These are phyloP conservation scores for Autographa gamma DNA, from an alignment of 2,888 invertebrate species.

Conservation along the genomic window DNA sequence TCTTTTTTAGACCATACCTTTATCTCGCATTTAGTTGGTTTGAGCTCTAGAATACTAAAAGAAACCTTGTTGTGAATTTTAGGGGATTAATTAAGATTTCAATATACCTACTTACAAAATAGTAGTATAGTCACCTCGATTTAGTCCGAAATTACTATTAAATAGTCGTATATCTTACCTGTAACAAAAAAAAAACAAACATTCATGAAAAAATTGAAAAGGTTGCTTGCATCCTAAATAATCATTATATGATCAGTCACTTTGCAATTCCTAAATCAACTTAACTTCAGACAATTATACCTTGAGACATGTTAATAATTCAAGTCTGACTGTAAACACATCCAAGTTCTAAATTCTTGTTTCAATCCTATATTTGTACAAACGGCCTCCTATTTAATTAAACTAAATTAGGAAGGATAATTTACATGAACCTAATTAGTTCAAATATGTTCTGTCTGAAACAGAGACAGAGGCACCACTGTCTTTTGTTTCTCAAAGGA, in stretches of 20 bases:
- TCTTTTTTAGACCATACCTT: background rate
- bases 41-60: background rate
- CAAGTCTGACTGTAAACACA: background rate
- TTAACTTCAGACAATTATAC: background rate
- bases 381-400: conserved; percentile 6
- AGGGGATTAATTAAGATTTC: too few relatives aligned
- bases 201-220: background rate
- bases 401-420: conserved; percentile 1
- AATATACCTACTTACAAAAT: too few relatives aligned
- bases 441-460: conserved; percentile 13
- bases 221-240: background rate
- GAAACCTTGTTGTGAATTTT: too few relatives aligned
- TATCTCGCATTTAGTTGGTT: too few relatives aligned
- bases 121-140: too few relatives aligned
- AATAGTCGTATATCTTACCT: too few relatives aligned
- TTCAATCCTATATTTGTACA: background rate
- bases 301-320: too few relatives aligned
- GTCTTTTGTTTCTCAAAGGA: conserved; percentile 13
- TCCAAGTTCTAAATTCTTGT: background rate
- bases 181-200: conserved; percentile 31
- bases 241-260: background rate
- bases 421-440: conserved; percentile 42
- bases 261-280: too few relatives aligned
- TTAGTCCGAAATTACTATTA: too few relatives aligned
- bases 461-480: too few relatives aligned